A percentile compares a stretch with the other conserved stretches of the same genome.
Conservation (phyloP, 2,888 invertebrate genomes). For the Acanthoscelides obtectus region DNA sequence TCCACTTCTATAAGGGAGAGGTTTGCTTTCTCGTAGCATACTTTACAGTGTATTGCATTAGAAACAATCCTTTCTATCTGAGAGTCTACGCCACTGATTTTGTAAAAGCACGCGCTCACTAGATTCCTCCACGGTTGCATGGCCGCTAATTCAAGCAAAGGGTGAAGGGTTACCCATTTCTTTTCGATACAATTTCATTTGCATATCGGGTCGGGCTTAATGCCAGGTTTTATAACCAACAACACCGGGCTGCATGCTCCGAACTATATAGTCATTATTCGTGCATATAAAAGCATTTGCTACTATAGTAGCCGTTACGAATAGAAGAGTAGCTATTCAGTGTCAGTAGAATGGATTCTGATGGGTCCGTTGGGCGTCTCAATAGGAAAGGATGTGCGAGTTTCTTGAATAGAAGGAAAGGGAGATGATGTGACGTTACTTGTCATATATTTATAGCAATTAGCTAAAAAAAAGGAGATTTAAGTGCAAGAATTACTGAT, state of each 20-base stretch:
- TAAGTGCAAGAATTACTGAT: no score
- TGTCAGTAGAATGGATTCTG: neutral
- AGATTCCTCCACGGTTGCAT: slow-evolving; percentile 1
- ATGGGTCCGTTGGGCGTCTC: neutral
- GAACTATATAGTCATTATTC: neutral
- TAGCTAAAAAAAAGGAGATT: no score
- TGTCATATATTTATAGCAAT: no score
- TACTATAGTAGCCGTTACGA: neutral
- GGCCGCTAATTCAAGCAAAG: neutral
- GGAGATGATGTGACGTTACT: neutral
- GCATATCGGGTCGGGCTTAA: neutral
- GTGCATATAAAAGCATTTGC: neutral
- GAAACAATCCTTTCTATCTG: no score
- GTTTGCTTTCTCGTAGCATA: no score
- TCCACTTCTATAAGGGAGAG: no score
- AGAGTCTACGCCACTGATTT: neutral
- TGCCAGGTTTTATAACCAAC: neutral
- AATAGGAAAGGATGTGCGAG: neutral
- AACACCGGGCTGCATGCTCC: neutral
- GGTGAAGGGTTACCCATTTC: slow-evolving; percentile 1
- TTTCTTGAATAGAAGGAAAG: neutral
- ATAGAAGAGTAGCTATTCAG: neutral
- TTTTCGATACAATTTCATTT: neutral
- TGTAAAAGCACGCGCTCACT: neutral
- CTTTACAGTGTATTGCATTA: no score